Evolutionary conservation across 2,113 vertebrate species (phyloP).

Genomic region (Tyrannus savana): DNA sequence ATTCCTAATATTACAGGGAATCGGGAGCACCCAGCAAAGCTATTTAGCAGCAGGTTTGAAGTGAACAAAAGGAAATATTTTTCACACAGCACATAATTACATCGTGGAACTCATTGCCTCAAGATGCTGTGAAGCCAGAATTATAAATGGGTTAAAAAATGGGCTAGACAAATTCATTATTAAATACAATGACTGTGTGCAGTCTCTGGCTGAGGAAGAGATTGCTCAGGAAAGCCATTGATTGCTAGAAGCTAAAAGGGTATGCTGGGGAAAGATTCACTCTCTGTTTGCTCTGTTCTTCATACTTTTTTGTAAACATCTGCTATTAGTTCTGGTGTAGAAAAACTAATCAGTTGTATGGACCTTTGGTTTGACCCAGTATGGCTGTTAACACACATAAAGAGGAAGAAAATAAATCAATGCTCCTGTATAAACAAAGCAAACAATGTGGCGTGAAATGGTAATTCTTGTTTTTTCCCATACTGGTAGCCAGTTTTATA

Average conservation of each 20-base stretch:
- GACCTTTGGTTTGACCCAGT: constrained; percentile 5
- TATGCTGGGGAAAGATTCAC: background rate
- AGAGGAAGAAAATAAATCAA: background rate
- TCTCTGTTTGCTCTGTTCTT: background rate
- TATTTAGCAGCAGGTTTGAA: constrained; percentile 39
- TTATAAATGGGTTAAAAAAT: constrained; percentile 54
- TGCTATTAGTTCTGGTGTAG: background rate
- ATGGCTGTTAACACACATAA: background rate
- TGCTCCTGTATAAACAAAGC: background rate
- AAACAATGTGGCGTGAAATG: background rate
- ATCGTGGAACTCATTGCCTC: background rate
- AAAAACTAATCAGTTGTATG: background rate
- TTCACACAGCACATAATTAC: constrained; percentile 36
- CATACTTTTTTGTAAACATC: background rate
- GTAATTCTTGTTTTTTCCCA: background rate
- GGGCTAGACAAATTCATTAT: constrained; percentile 37
- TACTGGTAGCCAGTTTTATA: background rate
- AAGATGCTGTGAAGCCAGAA: constrained; percentile 33
- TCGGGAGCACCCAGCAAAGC: background rate
- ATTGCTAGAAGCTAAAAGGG: background rate
- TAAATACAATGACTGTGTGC: constrained; percentile 11
- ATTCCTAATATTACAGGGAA: background rate
- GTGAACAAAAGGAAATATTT: constrained; percentile 51
- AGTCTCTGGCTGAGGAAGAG: constrained; percentile 14
- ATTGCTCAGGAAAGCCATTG: constrained; percentile 24